Evolutionary conservation across 2,797 vertebrate genomes (phyloP), one percentile per base, ranked within the genome.

Genomic region (Spondyliosoma cantharus): DNA sequence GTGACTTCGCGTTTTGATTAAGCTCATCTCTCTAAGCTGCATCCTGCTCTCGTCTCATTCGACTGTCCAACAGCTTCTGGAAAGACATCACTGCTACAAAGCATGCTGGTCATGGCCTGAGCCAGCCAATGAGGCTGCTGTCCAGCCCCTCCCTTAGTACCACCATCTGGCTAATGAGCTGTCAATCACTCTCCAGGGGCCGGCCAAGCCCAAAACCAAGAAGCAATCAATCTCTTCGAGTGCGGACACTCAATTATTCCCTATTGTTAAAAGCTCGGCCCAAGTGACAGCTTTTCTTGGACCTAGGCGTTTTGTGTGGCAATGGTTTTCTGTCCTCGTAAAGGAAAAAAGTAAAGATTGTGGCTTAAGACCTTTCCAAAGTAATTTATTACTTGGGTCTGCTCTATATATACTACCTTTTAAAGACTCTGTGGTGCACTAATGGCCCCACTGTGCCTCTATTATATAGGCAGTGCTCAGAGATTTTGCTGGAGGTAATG

Each of bases 151-250:
- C 86, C 83, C 80, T 81, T 81, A 87, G 87, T 72, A 81, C 69
- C 66, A 78, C 94, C 93, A 94, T 94, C 93, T 95, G 93, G 86
- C 91, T 93, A 93, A 95, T 93, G 93, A 92, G 78, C 86, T 93
- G 92, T 93, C 94, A 87, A 73, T 93, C 93, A 88, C 86, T 86
- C 90, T 88, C 90, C 78, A 67, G 87, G 87, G 81, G 80, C 83
- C 46, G 48, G 76, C 83, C 86, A 80, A 87, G 76, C 86, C 87
- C 73, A 79, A 81, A 86, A 89, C 86, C 84, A 74, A 85, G 79
- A 87, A 74, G 83, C 88, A 86, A 91, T 94, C 92, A 88, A 90
- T 93, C 90, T 91, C 66, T 60, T 84, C 81, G 52, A 53, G 80
- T 80, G 80, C 72, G 82, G 87, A 89, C 85, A 85, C 85, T 86